Evolutionary conservation across 2,113 vertebrate species (phyloP), one percentile per base, ranked within the genome.

Genomic region (Nycticryphes semicollaris): DNA sequence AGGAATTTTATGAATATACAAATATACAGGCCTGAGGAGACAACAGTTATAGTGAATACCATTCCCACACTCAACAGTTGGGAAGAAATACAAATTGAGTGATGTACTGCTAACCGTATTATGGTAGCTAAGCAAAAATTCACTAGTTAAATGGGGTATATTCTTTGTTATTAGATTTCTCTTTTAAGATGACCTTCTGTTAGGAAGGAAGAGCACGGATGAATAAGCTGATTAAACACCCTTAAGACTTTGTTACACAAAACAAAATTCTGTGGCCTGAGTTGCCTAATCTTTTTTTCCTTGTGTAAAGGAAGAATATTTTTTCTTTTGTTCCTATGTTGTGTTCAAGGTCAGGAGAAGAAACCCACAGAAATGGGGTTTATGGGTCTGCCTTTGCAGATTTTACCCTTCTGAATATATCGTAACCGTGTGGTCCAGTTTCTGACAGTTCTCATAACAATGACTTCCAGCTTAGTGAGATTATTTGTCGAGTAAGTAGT

Each of bases 1-100:
- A 94, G 92, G 92, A 97, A 97, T 96, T 92, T 86, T 94, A 64
- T 88, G 60, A 86, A 94, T 67, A 96, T 93, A 90, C 72, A 87
- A 56, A 84, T 90, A 84, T 50, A 95, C 47, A 67, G 68, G 82
- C 68, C 67, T 62, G 56, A 91, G 64, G 80, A 96, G 86, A 67
- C 35, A 86, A 48, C 63, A 91, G 3, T 54, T 93, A 14, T 53
- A 82, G 69, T 50, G 73, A 94, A 79, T 76, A 50, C 28, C 41
- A 56, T 94, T 86, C 68, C 64, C 80, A 89, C 48, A 77, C 20
- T 90, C 30, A 81, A 56, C 30, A 75, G 21, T 4, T 74, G 30
- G 43, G 23, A 87, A 78, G 43, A 84, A 84, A 72, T 48, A 72
- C 21, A 67, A 69, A 79, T 39, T 67, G 22, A 84, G 43, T 35